These are phyloP conservation scores for Arbacia lixula DNA, from an alignment of 53 echinoderm and acorn worm species.

Conservation along the genomic window DNA sequence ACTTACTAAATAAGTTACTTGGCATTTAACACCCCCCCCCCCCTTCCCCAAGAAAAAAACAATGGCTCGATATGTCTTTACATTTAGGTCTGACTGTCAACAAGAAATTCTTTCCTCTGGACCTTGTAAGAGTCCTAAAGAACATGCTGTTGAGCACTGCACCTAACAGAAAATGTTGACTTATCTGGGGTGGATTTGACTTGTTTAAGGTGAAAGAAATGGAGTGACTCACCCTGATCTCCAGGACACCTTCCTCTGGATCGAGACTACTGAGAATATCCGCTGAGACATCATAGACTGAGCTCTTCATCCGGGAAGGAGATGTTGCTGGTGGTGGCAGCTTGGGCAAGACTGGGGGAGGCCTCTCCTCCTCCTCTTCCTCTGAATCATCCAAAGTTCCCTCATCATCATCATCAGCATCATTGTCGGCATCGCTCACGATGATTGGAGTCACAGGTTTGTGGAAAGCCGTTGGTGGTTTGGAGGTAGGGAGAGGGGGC, in stretches of 20 bases:
- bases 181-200: no score
- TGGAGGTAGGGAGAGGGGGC: constrained; percentile 43
- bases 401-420: constrained; percentile 32
- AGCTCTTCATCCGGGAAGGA: constrained; percentile 26
- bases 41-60: no score
- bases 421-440: constrained; percentile 53
- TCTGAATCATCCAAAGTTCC: not conserved
- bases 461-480: not conserved
- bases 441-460: not conserved
- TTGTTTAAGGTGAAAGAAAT: not conserved
- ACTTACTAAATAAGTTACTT: no score
- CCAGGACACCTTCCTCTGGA: constrained; percentile 90
- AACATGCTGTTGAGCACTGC: no score
- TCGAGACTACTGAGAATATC: constrained; percentile 58
- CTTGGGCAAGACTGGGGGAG: constrained; percentile 58
- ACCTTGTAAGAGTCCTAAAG: no score
- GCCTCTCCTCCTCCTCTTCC: constrained; percentile 6
- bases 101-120: no score
- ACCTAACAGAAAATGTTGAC: no score
- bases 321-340: constrained; percentile 53
- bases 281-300: constrained; percentile 34
- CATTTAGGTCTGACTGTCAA: no score
- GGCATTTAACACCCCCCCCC: no score
- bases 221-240: constrained; percentile 82
- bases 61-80: no score